phyloP scores from a whole-genome alignment of 2,113 vertebrate species.

The Channa argus region DNA sequence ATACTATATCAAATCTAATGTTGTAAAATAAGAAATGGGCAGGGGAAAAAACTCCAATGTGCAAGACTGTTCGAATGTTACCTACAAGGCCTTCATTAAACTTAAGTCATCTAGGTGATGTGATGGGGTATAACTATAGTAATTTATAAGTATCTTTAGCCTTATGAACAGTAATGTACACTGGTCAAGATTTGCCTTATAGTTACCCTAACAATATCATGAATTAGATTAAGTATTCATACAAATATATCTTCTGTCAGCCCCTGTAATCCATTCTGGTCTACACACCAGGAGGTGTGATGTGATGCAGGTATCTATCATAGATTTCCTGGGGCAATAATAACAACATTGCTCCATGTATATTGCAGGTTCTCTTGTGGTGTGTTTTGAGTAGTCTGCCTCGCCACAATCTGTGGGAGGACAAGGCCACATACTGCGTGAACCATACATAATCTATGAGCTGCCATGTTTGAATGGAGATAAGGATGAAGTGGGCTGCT shows the following conservation, averaged over 20 bases:
- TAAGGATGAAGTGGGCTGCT: constrained; percentile 40
- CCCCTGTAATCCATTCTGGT: constrained; percentile 1
- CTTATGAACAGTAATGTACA: constrained; percentile 15
- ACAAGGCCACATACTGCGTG: constrained; percentile 42
- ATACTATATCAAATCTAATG: background rate
- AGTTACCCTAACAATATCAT: constrained; percentile 12
- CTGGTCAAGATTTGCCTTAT: constrained; percentile 8
- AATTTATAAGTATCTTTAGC: constrained; percentile 19
- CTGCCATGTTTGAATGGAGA: constrained; percentile 56
- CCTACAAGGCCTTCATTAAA: background rate
- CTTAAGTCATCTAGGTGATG: background rate
- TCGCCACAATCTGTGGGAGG: constrained; percentile 50
- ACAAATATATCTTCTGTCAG: constrained; percentile 1
- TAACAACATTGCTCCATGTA: constrained; percentile 45
- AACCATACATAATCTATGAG: constrained; percentile 72
- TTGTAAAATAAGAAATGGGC: background rate
- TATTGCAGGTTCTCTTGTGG: constrained; percentile 37
- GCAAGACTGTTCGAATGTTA: background rate
- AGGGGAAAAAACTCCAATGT: constrained; percentile 23
- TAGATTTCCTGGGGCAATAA: constrained; percentile 49
- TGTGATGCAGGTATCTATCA: constrained; percentile 21
- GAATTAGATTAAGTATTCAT: background rate
- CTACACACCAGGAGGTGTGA: constrained; percentile 5
- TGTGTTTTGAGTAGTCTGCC: constrained; percentile 31
- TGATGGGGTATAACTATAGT: background rate